phyloP scores from a whole-genome alignment of 2,797 vertebrate species.

The Takifugu ocellatus region DNA sequence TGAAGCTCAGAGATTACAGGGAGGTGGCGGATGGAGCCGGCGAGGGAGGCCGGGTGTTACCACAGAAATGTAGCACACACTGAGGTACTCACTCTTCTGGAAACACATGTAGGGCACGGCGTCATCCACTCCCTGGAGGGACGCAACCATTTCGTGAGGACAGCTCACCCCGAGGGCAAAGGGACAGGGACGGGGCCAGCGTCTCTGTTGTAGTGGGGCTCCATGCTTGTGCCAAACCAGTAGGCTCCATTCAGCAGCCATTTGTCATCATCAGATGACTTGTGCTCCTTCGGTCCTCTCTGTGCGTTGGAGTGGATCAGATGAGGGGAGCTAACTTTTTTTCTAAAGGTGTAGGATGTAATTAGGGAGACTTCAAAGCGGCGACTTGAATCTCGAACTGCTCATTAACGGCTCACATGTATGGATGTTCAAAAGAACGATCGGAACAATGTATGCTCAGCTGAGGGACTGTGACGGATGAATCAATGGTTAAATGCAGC shows the following conservation, averaged over 20 bases:
- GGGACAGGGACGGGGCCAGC: conserved; percentile 49
- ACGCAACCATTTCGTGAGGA: conserved; percentile 63
- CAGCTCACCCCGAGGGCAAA: conserved; percentile 62
- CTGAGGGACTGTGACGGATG: conserved; percentile 21
- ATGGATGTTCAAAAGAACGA: conserved; percentile 24
- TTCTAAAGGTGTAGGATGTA: conserved; percentile 12
- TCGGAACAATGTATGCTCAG: conserved; percentile 24
- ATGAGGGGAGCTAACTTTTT: conserved; percentile 22
- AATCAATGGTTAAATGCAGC: conserved; percentile 4
- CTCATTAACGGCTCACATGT: conserved; percentile 31
- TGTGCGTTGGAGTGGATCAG: conserved; percentile 24
- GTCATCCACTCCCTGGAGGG: conserved; percentile 63
- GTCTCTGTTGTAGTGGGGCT: conserved; percentile 50
- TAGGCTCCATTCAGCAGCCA: conserved; percentile 28
- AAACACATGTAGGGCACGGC: conserved; percentile 65
- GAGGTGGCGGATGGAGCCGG: conserved; percentile 65
- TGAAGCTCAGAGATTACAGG: conserved; percentile 68
- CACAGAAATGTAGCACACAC: conserved; percentile 48
- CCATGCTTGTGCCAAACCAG: conserved; percentile 47
- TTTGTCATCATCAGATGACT: conserved; percentile 37
- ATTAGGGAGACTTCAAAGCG: conserved; percentile 35
- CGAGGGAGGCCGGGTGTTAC: conserved; percentile 39
- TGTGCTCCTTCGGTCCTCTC: conserved; percentile 6
- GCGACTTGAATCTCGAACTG: conserved; percentile 33
- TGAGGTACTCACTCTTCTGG: conserved; percentile 60